Evolutionary conservation across 1,140 invertebrate genomes (phyloP).

Genomic region (Apis cerana): DNA sequence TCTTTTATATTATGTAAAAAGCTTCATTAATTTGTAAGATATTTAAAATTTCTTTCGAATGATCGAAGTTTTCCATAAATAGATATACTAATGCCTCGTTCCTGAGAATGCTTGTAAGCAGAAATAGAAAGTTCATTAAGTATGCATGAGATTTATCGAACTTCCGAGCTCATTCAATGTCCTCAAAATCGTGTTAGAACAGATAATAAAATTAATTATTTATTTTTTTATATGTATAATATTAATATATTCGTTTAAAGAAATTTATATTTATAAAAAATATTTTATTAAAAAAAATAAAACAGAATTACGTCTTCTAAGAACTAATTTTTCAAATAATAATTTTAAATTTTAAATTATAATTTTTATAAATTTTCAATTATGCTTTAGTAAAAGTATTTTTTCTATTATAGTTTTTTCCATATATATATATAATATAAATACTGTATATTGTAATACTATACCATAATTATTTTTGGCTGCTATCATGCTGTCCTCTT

Average conservation of each 20-base stretch:
- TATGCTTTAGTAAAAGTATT: background rate
- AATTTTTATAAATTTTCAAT: background rate
- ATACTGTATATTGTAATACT: background rate
- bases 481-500: background rate
- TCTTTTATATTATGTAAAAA: too few relatives aligned
- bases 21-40: background rate
- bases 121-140: constrained; percentile 28
- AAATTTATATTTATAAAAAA: background rate
- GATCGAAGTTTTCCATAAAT: background rate
- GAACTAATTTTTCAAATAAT: too few relatives aligned
- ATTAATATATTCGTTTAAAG: too few relatives aligned
- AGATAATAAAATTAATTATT: background rate
- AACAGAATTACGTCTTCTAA: too few relatives aligned
- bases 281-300: too few relatives aligned
- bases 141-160: constrained; percentile 43
- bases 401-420: background rate
- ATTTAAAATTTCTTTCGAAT: background rate
- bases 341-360: background rate
- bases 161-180: constrained; percentile 19
- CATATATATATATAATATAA: background rate
- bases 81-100: constrained; percentile 5
- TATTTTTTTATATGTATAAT: background rate
- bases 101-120: background rate
- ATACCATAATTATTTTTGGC: background rate
- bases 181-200: background rate